Evolutionary conservation across 2,888 invertebrate genomes (phyloP).

Genomic region (Scaptodrosophila latifasciaeformis): DNA sequence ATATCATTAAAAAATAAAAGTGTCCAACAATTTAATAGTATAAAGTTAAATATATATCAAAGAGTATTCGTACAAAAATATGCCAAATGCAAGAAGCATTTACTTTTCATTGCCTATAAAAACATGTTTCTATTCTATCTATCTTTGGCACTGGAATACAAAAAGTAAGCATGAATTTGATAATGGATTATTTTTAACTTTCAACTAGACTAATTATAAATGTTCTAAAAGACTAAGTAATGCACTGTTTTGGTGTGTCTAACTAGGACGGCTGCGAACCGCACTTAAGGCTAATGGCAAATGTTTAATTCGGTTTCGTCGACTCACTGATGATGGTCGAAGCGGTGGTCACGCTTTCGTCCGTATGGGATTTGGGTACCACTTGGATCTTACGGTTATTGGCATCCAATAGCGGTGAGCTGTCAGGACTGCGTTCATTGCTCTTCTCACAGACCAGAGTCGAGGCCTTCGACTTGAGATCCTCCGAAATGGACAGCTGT

Average conservation of each 20-base stretch:
- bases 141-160: slow-evolving; percentile 52
- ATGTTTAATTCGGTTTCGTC: slow-evolving; percentile 31
- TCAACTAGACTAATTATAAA: too few relatives aligned
- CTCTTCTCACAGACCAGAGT: slow-evolving; percentile 40
- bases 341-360: slow-evolving; percentile 48
- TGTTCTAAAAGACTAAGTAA: neutral
- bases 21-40: neutral
- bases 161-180: neutral
- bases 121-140: neutral
- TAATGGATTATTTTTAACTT: neutral
- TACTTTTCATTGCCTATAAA: slow-evolving; percentile 3
- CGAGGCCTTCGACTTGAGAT: slow-evolving; percentile 52
- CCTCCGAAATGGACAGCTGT: slow-evolving; percentile 43
- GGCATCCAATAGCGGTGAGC: slow-evolving; percentile 60
- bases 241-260: neutral
- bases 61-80: slow-evolving; percentile 38
- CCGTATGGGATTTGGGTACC: slow-evolving; percentile 52
- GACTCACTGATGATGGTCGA: slow-evolving; percentile 39
- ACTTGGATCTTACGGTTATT: slow-evolving; percentile 10
- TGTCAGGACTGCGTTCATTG: slow-evolving; percentile 42
- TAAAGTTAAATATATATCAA: slow-evolving; percentile 3
- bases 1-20: neutral
- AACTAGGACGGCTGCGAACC: slow-evolving; percentile 50
- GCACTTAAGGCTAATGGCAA: slow-evolving; percentile 42
- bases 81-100: neutral